A percentile compares a stretch with the other conserved stretches of the same genome.
Evolutionary conservation across 2,888 invertebrate species (phyloP).

Genomic region (Ectropis crepuscularia): DNA sequence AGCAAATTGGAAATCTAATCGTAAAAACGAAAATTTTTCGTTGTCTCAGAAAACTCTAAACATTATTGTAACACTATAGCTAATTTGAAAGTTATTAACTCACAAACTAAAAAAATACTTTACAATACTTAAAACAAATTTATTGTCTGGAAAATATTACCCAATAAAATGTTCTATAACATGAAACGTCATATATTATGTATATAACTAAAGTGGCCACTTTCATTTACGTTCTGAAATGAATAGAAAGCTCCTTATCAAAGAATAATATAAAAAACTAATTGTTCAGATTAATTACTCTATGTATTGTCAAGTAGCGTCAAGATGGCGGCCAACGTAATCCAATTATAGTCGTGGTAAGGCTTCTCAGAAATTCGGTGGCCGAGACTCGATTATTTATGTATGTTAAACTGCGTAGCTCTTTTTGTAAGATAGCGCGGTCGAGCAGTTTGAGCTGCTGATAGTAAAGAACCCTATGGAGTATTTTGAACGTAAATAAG

Average conservation of each 20-base stretch:
- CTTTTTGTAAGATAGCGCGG: no score
- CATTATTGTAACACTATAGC: no score
- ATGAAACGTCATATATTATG: not conserved
- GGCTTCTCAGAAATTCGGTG: constrained; percentile 35
- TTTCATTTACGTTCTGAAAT: constrained; percentile 14
- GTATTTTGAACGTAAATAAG: not conserved
- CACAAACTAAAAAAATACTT: no score
- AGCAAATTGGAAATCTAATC: no score
- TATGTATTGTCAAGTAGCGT: constrained; percentile 12
- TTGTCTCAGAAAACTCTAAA: no score
- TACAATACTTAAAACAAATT: no score
- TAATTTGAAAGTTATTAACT: no score
- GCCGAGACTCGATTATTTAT: constrained; percentile 22
- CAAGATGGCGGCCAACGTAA: constrained; percentile 24
- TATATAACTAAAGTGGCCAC: constrained; percentile 1
- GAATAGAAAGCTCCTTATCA: constrained; percentile 8
- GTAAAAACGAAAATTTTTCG: no score
- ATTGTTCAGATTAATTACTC: constrained; percentile 15
- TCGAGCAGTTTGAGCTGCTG: not conserved
- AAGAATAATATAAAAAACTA: constrained; percentile 2
- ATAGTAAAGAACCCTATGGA: no score
- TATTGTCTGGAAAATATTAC: not conserved
- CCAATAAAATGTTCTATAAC: not conserved
- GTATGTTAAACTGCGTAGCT: constrained; percentile 3
- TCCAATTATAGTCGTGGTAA: constrained; percentile 29